Evolutionary conservation across 2,113 vertebrate species (phyloP).

Genomic region (Epinephelus cyanopodus): DNA sequence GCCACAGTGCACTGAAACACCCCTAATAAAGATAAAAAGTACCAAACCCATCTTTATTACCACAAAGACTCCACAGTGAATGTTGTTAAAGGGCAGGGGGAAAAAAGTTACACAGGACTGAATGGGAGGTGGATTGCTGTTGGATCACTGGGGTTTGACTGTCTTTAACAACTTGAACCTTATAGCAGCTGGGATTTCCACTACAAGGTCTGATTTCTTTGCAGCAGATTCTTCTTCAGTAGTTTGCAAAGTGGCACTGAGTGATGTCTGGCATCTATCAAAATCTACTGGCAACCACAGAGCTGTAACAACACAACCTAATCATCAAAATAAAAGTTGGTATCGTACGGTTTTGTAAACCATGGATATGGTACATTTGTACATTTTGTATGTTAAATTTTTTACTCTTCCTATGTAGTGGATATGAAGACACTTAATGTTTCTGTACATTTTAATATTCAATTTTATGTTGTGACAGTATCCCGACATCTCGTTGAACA

Average conservation of each 20-base stretch:
- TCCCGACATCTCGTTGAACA: too few species aligned
- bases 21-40: slow-evolving; percentile 68
- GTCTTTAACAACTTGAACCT: slow-evolving; percentile 49
- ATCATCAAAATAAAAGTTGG: too few species aligned
- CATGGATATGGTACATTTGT: too few species aligned
- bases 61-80: slow-evolving; percentile 43
- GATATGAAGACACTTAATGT: too few species aligned
- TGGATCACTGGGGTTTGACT: slow-evolving; percentile 31
- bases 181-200: slow-evolving; percentile 27
- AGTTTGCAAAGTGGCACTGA: slow-evolving; percentile 39
- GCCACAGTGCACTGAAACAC: slow-evolving; percentile 41
- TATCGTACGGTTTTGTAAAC: too few species aligned
- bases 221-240: slow-evolving; percentile 17
- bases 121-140: slow-evolving; percentile 16
- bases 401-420: too few species aligned
- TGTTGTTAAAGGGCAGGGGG: slow-evolving; percentile 44
- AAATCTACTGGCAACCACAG: slow-evolving; percentile 18
- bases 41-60: slow-evolving; percentile 58
- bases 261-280: slow-evolving; percentile 23
- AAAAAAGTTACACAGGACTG: slow-evolving; percentile 30
- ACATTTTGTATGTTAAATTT: too few species aligned
- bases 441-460: too few species aligned
- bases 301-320: not conserved
- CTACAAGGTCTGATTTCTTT: slow-evolving; percentile 16
- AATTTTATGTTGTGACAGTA: too few species aligned